These are phyloP conservation scores for Pipistrellus pipistrellus DNA, from an alignment of 2,797 vertebrate genomes.

Conservation along the genomic window DNA sequence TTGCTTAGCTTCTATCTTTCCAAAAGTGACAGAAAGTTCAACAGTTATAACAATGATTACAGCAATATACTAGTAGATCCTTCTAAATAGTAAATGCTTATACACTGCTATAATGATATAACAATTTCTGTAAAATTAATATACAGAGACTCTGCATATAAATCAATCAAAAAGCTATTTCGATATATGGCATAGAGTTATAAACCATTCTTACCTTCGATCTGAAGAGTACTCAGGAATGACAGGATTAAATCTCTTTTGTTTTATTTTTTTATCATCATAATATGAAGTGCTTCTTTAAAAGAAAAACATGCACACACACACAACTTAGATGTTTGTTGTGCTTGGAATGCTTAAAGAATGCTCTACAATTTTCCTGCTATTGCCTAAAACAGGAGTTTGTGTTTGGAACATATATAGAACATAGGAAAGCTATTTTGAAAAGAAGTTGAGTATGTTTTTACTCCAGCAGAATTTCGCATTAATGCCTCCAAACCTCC, in stretches of 20 bases:
- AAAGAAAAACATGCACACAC: neutral
- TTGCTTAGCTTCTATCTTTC: neutral
- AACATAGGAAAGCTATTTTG: constrained; percentile 10
- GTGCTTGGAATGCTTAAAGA: constrained; percentile 9
- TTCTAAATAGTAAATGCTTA: neutral
- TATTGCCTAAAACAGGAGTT: neutral
- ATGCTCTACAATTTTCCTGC: neutral
- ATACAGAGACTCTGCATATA: neutral
- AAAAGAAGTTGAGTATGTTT: neutral
- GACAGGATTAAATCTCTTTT: constrained; percentile 1
- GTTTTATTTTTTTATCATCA: neutral
- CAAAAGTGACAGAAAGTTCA: neutral
- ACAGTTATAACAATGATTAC: neutral
- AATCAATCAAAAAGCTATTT: constrained; percentile 20
- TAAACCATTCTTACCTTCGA: neutral
- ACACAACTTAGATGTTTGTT: neutral
- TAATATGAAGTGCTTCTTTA: constrained; percentile 7
- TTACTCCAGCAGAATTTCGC: neutral
- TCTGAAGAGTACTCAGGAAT: constrained; percentile 1
- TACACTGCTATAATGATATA: neutral
- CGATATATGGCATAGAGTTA: neutral
- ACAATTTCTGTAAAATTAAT: constrained; percentile 1
- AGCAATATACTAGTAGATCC: neutral
- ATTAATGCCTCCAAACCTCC: neutral
- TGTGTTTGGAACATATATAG: neutral